Conservation (phyloP, 2,113 vertebrate species). For the Tyto alba region DNA sequence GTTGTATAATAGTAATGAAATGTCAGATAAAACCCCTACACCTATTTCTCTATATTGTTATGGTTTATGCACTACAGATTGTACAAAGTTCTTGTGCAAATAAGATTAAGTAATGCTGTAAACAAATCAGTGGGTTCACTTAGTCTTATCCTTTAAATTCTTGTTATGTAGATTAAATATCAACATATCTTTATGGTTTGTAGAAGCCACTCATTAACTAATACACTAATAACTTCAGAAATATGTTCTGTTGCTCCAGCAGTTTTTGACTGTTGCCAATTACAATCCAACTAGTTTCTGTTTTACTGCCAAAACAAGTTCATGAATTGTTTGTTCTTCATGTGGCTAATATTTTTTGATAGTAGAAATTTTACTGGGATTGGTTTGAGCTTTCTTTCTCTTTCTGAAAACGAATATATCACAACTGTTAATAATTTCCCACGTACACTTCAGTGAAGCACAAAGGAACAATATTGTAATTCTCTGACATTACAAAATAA, state of each 20-base stretch:
- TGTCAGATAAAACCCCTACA: neutral
- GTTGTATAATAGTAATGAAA: neutral
- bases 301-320: conserved; percentile 34
- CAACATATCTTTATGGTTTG: conserved; percentile 40
- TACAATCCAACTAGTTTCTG: conserved; percentile 49
- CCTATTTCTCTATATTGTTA: neutral
- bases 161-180: conserved; percentile 28
- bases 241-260: conserved; percentile 41
- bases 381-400: neutral
- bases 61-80: neutral
- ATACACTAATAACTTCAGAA: conserved; percentile 50
- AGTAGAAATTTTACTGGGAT: neutral
- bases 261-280: conserved; percentile 46
- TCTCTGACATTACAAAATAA: neutral
- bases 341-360: neutral
- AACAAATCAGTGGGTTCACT: neutral
- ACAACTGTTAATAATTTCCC: neutral
- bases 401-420: neutral
- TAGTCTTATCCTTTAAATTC: conserved; percentile 6
- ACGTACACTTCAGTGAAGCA: neutral
- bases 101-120: neutral
- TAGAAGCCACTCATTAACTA: conserved; percentile 60
- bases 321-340: neutral
- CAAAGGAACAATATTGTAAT: neutral
- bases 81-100: neutral